Percentiles rank a stretch among this genome's conserved stretches.
These are phyloP conservation scores for Laothoe populi DNA, from an alignment of 2,888 invertebrate species.

Conservation along the genomic window DNA sequence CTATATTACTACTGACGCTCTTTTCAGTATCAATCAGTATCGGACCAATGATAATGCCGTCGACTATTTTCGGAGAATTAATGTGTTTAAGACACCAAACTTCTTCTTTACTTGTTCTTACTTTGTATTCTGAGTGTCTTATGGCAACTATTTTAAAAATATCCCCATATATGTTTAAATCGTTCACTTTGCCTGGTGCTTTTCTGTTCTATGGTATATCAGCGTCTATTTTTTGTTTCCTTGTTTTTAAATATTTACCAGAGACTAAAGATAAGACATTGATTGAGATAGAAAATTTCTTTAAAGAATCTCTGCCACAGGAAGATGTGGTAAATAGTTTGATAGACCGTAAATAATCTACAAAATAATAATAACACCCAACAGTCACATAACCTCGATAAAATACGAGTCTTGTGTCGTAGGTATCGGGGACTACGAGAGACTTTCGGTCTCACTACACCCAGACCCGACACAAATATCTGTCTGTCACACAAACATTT, in stretches of 20 bases:
- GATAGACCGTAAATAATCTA: constrained; percentile 35
- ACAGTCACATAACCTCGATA: no score
- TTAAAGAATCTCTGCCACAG: constrained; percentile 41
- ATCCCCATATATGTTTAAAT: constrained; percentile 54
- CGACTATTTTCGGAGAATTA: constrained; percentile 58
- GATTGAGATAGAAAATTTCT: constrained; percentile 56
- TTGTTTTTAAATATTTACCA: constrained; percentile 53
- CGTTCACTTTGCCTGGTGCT: constrained; percentile 55
- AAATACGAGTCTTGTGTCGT: no score
- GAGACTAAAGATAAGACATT: constrained; percentile 60
- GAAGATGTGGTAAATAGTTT: constrained; percentile 42
- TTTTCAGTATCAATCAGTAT: constrained; percentile 62
- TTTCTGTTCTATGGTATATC: constrained; percentile 56
- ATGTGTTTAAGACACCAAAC: constrained; percentile 58
- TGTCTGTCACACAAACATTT: no score
- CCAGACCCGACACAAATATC: no score
- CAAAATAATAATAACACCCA: no score
- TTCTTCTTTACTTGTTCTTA: constrained; percentile 49
- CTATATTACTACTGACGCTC: constrained; percentile 51
- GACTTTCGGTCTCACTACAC: no score
- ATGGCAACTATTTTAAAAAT: constrained; percentile 57
- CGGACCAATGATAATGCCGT: constrained; percentile 63
- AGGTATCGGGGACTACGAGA: no score
- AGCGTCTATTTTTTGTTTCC: constrained; percentile 49
- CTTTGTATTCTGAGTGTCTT: constrained; percentile 50